These are phyloP conservation scores for Chaetodon trifascialis DNA, from an alignment of 2,113 vertebrate genomes.

Conservation along the genomic window DNA sequence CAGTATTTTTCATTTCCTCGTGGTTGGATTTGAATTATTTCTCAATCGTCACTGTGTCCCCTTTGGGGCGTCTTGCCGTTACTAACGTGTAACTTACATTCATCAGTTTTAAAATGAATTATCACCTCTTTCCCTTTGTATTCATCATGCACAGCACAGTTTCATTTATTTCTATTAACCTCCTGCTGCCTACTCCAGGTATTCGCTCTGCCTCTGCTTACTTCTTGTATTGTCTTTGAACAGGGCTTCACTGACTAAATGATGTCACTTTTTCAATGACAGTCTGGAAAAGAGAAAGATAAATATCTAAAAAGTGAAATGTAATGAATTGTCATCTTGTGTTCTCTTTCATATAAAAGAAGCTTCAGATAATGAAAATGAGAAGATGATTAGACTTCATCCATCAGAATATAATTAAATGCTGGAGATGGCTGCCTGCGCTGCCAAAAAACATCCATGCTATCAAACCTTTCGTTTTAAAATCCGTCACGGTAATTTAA, in stretches of 20 bases:
- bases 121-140: background rate
- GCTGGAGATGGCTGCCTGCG: background rate
- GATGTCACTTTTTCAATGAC: background rate
- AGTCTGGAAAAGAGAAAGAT: background rate
- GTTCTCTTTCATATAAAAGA: background rate
- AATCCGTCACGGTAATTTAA: background rate
- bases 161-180: background rate
- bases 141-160: background rate
- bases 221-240: background rate
- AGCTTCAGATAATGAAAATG: background rate
- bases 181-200: background rate
- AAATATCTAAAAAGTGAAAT: background rate
- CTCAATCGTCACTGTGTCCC: background rate
- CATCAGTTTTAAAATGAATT: background rate
- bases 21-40: background rate
- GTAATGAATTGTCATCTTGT: background rate
- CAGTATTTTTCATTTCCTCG: background rate
- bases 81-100: background rate
- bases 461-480: background rate
- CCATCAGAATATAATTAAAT: background rate
- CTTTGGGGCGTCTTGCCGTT: background rate
- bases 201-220: background rate
- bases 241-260: background rate
- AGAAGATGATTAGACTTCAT: background rate
- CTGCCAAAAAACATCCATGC: background rate